These are phyloP conservation scores for Manis crassicaudata DNA, from an alignment of 2,797 vertebrate species.

Conservation along the genomic window DNA sequence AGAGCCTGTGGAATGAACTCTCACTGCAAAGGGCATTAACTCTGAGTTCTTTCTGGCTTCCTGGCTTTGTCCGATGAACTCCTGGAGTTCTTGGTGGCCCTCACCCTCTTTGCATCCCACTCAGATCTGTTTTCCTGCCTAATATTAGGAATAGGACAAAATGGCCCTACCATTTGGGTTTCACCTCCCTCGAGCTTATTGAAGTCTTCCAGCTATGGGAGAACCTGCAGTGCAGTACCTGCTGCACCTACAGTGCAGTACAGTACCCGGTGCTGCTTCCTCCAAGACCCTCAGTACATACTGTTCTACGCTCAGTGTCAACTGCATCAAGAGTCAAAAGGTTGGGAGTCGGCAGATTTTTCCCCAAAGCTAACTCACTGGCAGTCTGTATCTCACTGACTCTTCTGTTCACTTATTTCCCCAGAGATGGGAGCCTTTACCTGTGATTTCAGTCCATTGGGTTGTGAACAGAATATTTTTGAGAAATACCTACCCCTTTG, in stretches of 20 bases:
- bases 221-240: not conserved
- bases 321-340: not conserved
- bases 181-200: not conserved
- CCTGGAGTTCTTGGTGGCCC: too few species aligned
- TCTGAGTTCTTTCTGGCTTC: too few species aligned
- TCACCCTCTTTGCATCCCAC: too few species aligned
- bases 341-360: not conserved
- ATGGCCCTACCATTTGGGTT: not conserved
- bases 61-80: too few species aligned
- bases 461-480: not conserved
- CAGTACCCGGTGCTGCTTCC: not conserved
- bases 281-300: not conserved
- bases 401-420: not conserved
- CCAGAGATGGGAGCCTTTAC: not conserved
- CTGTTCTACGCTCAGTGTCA: not conserved
- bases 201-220: not conserved
- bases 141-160: not conserved
- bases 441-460: not conserved
- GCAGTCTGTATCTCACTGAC: not conserved
- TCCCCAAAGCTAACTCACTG: not conserved
- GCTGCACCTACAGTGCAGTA: not conserved
- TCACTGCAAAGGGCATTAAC: too few species aligned
- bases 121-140: too few species aligned
- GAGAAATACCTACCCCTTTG: not conserved
- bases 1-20: too few species aligned